Percentiles rank a stretch among this genome's conserved stretches.
Conservation (phyloP, 2,113 vertebrate species). For the Chaetorhynchus papuensis region DNA sequence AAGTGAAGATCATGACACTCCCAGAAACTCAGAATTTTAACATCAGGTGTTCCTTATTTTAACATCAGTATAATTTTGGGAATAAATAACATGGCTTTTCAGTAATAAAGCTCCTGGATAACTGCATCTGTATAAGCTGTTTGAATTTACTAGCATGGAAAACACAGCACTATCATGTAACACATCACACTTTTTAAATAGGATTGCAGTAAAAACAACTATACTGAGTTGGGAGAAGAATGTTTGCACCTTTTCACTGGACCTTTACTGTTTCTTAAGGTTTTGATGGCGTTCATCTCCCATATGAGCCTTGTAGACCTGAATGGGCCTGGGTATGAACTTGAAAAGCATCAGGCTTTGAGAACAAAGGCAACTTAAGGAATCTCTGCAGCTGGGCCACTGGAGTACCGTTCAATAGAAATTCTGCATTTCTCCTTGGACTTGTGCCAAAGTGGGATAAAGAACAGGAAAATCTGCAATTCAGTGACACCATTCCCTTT, state of each 20-base stretch:
- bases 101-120: neutral
- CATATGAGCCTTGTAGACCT: neutral
- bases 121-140: neutral
- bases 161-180: neutral
- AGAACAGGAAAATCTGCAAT: neutral
- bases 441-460: neutral
- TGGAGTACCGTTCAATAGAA: neutral
- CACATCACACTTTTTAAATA: neutral
- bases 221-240: neutral
- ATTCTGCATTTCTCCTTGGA: neutral
- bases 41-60: neutral
- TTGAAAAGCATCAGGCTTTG: neutral
- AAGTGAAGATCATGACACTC: neutral
- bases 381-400: neutral
- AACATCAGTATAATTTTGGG: neutral
- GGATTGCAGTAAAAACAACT: neutral
- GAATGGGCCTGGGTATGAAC: neutral
- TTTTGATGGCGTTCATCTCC: neutral
- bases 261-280: neutral
- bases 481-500: accelerated
- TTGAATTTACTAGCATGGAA: neutral
- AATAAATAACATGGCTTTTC: neutral
- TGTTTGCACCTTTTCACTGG: neutral
- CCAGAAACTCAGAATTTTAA: neutral
- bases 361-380: neutral